Evolutionary conservation across 2,113 vertebrate species (phyloP).

Genomic region (Trogon melanurus): DNA sequence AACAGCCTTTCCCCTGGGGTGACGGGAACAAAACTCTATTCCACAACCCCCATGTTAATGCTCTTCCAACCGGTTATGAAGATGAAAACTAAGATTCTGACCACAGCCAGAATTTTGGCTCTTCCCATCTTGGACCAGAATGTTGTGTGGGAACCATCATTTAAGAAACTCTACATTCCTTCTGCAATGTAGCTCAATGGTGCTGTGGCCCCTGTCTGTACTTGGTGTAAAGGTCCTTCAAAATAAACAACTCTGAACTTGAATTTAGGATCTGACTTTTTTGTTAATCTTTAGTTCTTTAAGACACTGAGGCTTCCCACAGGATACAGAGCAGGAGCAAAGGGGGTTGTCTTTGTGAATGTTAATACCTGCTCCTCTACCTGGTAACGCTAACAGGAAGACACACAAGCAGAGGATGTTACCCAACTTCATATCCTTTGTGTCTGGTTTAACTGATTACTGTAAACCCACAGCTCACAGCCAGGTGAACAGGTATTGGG

Average conservation of each 20-base stretch:
- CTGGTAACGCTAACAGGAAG: accelerated
- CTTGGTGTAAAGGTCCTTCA: constrained; percentile 53
- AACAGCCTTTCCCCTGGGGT: constrained; percentile 95
- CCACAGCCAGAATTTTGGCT: constrained; percentile 68
- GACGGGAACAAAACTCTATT: constrained; percentile 89
- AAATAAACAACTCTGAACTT: constrained; percentile 69
- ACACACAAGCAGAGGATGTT: accelerated
- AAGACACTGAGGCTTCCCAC: neutral
- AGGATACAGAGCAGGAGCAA: neutral
- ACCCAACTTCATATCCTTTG: neutral
- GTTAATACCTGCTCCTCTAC: neutral
- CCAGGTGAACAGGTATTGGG: neutral
- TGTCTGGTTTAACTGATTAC: neutral
- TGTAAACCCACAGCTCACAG: neutral
- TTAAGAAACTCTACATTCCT: constrained; percentile 28
- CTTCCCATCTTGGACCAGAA: constrained; percentile 62
- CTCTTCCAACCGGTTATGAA: constrained; percentile 93
- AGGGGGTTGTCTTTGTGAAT: neutral
- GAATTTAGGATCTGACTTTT: neutral
- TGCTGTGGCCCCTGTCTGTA: neutral
- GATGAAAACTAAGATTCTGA: constrained; percentile 75
- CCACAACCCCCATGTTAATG: constrained; percentile 88
- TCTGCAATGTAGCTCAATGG: neutral
- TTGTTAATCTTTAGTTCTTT: neutral
- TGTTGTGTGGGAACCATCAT: constrained; percentile 30